These are phyloP conservation scores for Paelopatides confundens DNA, from an alignment of 53 echinoderm and acorn worm genomes.

Conservation along the genomic window DNA sequence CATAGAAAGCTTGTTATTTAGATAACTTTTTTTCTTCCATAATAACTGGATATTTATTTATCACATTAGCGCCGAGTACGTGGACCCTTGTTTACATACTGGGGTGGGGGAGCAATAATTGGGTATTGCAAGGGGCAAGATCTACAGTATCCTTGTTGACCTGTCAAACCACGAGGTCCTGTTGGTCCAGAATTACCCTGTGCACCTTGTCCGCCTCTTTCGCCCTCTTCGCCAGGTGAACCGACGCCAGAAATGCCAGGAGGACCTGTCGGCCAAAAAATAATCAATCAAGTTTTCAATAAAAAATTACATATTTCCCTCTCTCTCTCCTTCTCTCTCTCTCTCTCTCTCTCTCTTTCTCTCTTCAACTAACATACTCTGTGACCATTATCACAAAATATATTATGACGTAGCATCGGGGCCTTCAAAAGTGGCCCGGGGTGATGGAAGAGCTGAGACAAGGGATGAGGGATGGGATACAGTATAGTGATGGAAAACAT, in stretches of 20 bases:
- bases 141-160: constrained; percentile 44
- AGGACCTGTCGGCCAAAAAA: neutral
- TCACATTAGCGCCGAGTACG: constrained; percentile 19
- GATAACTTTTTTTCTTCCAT: neutral
- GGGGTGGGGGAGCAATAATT: constrained; percentile 17
- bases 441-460: too few species aligned
- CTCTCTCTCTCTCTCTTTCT: too few species aligned
- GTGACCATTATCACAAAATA: too few species aligned
- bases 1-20: neutral
- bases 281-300: too few species aligned
- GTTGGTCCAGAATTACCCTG: constrained; percentile 59
- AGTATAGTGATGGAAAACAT: too few species aligned
- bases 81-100: constrained; percentile 36
- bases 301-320: too few species aligned
- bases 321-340: too few species aligned
- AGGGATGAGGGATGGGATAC: too few species aligned
- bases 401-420: neutral
- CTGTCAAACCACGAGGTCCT: constrained; percentile 65
- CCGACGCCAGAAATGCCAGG: constrained; percentile 27
- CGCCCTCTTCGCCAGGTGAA: constrained; percentile 47
- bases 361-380: too few species aligned
- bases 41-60: neutral
- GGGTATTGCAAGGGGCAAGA: constrained; percentile 25
- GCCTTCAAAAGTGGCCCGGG: too few species aligned
- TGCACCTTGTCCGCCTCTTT: constrained; percentile 57